Evolutionary conservation across 2,113 vertebrate genomes (phyloP).

Genomic region (Girardinichthys multiradiatus): DNA sequence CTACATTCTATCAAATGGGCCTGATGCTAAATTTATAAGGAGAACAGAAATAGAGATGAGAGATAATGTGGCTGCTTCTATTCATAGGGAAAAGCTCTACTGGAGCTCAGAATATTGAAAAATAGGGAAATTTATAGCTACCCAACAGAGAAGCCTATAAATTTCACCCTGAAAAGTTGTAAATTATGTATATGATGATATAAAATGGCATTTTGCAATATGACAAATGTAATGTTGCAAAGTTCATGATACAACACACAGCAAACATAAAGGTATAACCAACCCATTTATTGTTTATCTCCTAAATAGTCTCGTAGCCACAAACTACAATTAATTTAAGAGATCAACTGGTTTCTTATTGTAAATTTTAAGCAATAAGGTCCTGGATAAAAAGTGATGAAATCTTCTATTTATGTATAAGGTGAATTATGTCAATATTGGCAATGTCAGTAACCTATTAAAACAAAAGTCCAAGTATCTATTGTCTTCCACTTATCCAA

Average conservation of each 20-base stretch:
- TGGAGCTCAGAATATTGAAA: constrained; percentile 52
- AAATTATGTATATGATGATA: constrained; percentile 57
- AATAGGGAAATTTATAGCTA: constrained; percentile 61
- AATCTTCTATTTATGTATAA: no score
- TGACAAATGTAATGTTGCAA: not conserved
- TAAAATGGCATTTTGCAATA: constrained; percentile 42
- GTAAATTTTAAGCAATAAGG: no score
- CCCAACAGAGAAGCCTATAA: constrained; percentile 52
- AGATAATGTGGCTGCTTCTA: constrained; percentile 60
- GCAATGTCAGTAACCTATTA: no score
- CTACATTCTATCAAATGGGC: constrained; percentile 47
- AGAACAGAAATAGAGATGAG: constrained; percentile 65
- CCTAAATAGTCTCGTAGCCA: not conserved
- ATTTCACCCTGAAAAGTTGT: constrained; percentile 33
- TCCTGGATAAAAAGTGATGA: no score
- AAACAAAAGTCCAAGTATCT: no score
- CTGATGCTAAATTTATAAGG: constrained; percentile 60
- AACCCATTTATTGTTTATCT: not conserved
- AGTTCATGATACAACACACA: not conserved
- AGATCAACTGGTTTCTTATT: not conserved
- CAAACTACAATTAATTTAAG: not conserved
- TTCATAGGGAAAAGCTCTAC: constrained; percentile 48
- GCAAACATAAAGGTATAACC: not conserved
- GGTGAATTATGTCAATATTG: no score
- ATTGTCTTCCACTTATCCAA: no score